Evolutionary conservation across 2,113 vertebrate genomes (phyloP), one percentile per base, ranked within the genome.

Genomic region (Sebastes schlegelii): DNA sequence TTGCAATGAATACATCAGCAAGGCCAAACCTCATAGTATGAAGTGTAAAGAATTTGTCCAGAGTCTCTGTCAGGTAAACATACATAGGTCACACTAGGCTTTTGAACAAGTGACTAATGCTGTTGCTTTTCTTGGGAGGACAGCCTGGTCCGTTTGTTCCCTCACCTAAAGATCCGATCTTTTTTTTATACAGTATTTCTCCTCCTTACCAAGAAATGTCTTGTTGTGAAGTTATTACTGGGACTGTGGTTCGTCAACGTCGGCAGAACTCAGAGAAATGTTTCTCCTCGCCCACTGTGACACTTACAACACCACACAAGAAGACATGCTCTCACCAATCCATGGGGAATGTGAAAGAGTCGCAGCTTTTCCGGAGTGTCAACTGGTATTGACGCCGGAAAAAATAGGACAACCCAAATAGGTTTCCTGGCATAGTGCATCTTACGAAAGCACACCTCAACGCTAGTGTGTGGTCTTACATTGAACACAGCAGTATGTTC

Each of bases 291-390:
- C 51, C 54, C 55, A 34, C 61, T 74, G 5, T 49, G 57, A 79
- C 82, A 66, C 46, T 48, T 23, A 12, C 43, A 69, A 57, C 77
- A 67, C 78, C 78, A 48, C 83, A 72, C 60, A 67, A 72, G 67
- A 72, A 77, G 60, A 65, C n/a, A 21, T 48, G 77, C 63, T 46
- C 51, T 74, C 82, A 78, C 45, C 62, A 52, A 58, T 52, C 62
- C 75, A 54, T 14, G 16, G 40, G 62, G 62, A 79, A 34, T 64
- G 17, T 26, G 43, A 14, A 63, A 46, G 48, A 66, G 11, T 88
- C 78, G 62, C 86, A 82, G 69, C 75, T 71, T 77, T 68, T 70
- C 58, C 23, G 40, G 70, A 26, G 74, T 71, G 82, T 78, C 51
- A 79, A 60, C 79, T 60, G 58, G 72, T 63, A 40, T 40, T 17